Base-by-base conservation (phyloP, 2,888 invertebrate genomes). In the Caenorhabditis panamensis region DNA sequence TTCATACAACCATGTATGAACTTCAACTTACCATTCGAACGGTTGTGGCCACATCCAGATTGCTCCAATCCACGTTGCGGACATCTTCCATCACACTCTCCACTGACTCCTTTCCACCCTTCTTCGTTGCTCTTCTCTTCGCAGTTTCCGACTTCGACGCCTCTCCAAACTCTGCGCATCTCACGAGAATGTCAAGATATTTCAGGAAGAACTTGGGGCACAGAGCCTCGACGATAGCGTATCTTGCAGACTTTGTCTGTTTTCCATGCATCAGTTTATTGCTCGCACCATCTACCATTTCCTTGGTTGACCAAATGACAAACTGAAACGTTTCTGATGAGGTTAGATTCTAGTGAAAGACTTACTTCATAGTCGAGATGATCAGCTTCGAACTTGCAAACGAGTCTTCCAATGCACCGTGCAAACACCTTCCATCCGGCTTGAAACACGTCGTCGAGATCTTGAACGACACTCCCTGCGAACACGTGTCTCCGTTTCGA, bases 131-230 rank as follows among this genome's bases (percentile, higher is more conserved):
- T 24, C 47, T 1, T 53, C 54, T 58, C 36, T 63, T 44, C 22
- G 62, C 61, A 16, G 37, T 47, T 41, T 71, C 69, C 18, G 61
- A 22, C 26, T 78, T 66, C 16, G 67, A 61, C 1, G 73, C 69
- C n/a, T 80, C 80, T n/a, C 80, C 80, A 36, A 80, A 80, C 31
- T 80, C 80, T 2, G 80, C 80, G 18, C 80, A 80, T 63, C 80
- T 61, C 9, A 76, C 67, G 24, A 80, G 53, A 66, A 80, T 76
- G 47, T 80, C 76, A 36, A 80, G 51, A 36, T 80, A 76, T 62
- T 80, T 80, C 11, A 41, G 26, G 63, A 80, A 76, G 18, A 80
- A 80, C 11, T 66, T 66, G 2, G 80, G 80, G 44, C 80, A 80
- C 0, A 80, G 64, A 3, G 69, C 53, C 22, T 80, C 80, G 20